phyloP scores from a whole-genome alignment of 2,888 invertebrate genomes.

The Portevinia maculata region DNA sequence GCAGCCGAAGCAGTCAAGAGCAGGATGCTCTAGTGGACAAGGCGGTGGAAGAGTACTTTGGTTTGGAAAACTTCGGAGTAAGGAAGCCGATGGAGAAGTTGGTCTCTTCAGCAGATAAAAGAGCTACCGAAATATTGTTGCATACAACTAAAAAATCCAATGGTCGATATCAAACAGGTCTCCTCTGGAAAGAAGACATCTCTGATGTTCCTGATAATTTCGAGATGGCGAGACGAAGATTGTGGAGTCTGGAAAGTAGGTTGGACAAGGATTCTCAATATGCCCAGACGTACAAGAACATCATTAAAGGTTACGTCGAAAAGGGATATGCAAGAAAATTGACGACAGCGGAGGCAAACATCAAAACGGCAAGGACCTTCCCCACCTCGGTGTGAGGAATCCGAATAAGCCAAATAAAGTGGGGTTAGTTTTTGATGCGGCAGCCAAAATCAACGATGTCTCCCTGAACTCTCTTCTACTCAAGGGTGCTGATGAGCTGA shows the following conservation, averaged over 20 bases:
- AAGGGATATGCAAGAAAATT: slow-evolving; percentile 59
- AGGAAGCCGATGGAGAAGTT: slow-evolving; percentile 27
- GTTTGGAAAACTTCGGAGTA: slow-evolving; percentile 49
- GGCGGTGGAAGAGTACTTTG: slow-evolving; percentile 58
- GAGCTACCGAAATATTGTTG: slow-evolving; percentile 39
- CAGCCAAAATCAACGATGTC: slow-evolving; percentile 47
- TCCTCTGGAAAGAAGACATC: slow-evolving; percentile 59
- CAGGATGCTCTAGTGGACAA: too few relatives aligned
- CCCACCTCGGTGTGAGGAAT: slow-evolving; percentile 70
- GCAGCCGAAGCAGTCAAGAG: slow-evolving; percentile 24
- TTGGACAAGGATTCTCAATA: slow-evolving; percentile 38
- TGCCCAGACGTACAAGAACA: slow-evolving; percentile 29
- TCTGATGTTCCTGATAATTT: slow-evolving; percentile 40
- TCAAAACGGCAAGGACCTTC: slow-evolving; percentile 76
- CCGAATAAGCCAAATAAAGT: slow-evolving; percentile 62
- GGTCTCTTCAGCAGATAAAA: slow-evolving; percentile 46
- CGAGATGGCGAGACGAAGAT: slow-evolving; percentile 34
- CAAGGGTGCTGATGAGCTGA: slow-evolving; percentile 66
- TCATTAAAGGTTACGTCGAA: slow-evolving; percentile 48
- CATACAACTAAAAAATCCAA: slow-evolving; percentile 15
- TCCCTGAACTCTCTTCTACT: slow-evolving; percentile 58
- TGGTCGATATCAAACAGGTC: slow-evolving; percentile 54
- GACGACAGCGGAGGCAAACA: slow-evolving; percentile 36
- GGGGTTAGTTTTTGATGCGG: slow-evolving; percentile 68
- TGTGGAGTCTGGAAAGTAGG: slow-evolving; percentile 49